These are phyloP conservation scores for Stichopus horrens DNA, from an alignment of 53 echinoderm and acorn worm genomes.

Conservation along the genomic window DNA sequence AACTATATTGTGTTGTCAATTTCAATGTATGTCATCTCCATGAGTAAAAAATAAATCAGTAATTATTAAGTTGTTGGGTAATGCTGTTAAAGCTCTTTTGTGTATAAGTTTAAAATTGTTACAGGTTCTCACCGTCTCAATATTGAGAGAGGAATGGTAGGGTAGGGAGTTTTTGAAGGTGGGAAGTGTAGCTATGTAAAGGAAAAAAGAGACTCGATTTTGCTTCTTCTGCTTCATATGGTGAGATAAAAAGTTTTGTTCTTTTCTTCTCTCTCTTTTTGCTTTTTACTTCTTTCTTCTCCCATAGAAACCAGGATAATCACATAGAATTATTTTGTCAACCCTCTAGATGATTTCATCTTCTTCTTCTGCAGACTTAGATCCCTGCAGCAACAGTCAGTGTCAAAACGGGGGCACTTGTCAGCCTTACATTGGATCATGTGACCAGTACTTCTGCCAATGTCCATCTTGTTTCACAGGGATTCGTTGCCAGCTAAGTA, in stretches of 20 bases:
- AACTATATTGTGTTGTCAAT: no score
- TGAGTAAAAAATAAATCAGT: no score
- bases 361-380: background rate
- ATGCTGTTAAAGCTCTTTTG: no score
- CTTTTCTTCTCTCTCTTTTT: no score
- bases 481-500: constrained; percentile 8
- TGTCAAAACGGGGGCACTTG: constrained; percentile 35
- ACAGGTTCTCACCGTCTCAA: no score
- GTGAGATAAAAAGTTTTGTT: background rate
- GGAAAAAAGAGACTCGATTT: background rate
- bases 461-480: constrained; percentile 25
- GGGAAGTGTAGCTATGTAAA: background rate
- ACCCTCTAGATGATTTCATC: no score
- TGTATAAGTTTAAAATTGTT: no score
- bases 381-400: constrained; percentile 17
- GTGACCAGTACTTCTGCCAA: constrained; percentile 38
- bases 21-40: no score
- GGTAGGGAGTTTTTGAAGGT: background rate
- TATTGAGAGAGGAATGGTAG: no score
- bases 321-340: background rate
- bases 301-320: background rate
- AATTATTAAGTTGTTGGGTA: no score
- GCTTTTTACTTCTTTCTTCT: background rate
- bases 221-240: background rate
- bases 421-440: constrained; percentile 28